Evolutionary conservation across 1,140 invertebrate species (phyloP), one percentile per base, ranked within the genome.

Genomic region (Leptopilina boulardi): DNA sequence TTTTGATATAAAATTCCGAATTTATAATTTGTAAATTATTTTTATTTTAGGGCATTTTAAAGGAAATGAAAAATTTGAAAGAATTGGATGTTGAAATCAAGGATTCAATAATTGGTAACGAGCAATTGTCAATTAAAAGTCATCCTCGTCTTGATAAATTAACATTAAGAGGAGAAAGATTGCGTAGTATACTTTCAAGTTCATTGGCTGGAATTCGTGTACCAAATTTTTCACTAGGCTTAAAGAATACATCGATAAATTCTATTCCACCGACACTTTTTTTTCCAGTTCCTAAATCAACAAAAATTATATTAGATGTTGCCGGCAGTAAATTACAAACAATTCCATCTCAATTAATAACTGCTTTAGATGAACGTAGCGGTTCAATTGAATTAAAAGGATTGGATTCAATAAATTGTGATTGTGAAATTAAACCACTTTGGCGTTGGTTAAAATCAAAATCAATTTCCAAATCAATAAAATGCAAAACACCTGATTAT

Each of bases 211-310:
- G 96, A 2, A 91, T 98, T 0, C 95, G 96, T 80, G 93, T 92
- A 34, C 92, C 92, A 15, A 87, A 93, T 10, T 92, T 98, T n/a
- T 92, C 91, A 1, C 93, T 98, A 13, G 92, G 93, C 70, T 87
- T 98, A 11, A 92, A 93, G 15, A 96, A 97, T 84, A 97, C 97
- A 2, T 97, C 95, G 1, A 86, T 98, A 1, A 93, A 93, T 34
- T 91, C 92, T 0, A 91, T 98, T 76, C 96, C 96, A 3, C 94
- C 96, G 5, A 94, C 96, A 0, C 85, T 98, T 21, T 93, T 98
- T 71, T 96, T 97, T 83, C 96, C 97, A 0, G 93, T 98, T n/a
- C 97, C 97, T 0, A 93, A 96, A 83, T 98, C 97, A 3, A 96
- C 96, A 0, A 93, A 94, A 74, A 93, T 98, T 18, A 93, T 91